Base-by-base conservation (phyloP, 35 echinoderm and acorn worm genomes). In the Antedon bifida region DNA sequence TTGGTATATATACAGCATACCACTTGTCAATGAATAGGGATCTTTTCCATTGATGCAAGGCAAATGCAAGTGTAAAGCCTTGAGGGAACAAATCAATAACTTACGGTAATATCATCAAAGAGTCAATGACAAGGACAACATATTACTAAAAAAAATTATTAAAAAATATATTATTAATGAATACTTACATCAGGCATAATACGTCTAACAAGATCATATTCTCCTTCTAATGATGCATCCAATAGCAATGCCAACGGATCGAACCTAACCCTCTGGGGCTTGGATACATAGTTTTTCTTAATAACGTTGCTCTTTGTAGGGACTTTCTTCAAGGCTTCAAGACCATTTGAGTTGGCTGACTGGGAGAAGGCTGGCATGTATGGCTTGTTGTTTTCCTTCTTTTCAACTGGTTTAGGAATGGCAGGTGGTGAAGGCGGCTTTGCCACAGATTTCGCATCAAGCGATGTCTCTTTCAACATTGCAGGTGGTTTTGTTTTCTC, bases 161-260 rank as follows among this genome's bases (percentile, higher is more conserved):
- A 7, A 42, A 42, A 14, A 14, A 42, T 7, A 42, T 4, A 42
- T 7, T 42, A 42, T 7, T 42, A 42, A 42, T 14, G 14, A 42
- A 64, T 21, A 81, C 94, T 90, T 55, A 99, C 95, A 91, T 99
- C 90, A 29, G 87, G 90, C 81, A 99, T 90, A 36, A 99, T 92
- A 35, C 84, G 87, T 35, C 91, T 83, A 80, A 99, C 95, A 32
- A 92, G 88, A 29, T 92, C 88, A 85, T 88, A 99, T 75, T 99
- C 95, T 87, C 95, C 95, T 77, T 99, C 95, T 34, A 99, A 73
- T 0, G 95, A 90, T 34, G 95, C 95, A 90, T 99, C 95, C 74
- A 99, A 80, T 26, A 99, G 86, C 30, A 99, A 78, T 26, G 95
- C 95, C 79, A 99, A 75, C 30, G 95, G 95, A 79, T 99, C 95